Evolutionary conservation across 2,113 vertebrate species (phyloP).

Genomic region (Oryzias javanicus): DNA sequence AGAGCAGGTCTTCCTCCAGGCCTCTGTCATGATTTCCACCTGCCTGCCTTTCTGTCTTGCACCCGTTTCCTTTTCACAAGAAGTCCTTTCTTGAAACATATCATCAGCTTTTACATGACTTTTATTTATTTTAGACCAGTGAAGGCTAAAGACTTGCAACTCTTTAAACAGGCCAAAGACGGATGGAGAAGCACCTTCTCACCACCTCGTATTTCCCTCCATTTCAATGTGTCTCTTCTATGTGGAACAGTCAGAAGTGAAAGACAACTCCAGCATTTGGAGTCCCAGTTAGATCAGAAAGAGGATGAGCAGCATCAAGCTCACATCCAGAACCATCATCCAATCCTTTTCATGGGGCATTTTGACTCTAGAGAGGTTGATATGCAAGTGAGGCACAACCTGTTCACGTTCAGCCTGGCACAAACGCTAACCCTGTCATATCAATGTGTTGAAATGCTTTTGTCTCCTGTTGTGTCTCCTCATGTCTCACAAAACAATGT

Average conservation of each 20-base stretch:
- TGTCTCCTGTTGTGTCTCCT: no score
- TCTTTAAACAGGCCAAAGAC: slow-evolving; percentile 60
- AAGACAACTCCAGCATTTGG: slow-evolving; percentile 39
- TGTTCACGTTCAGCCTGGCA: no score
- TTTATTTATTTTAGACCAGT: slow-evolving; percentile 14
- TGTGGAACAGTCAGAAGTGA: slow-evolving; percentile 21
- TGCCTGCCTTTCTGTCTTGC: slow-evolving; percentile 1
- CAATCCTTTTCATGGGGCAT: no score
- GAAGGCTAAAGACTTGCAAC: slow-evolving; percentile 16
- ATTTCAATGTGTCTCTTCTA: slow-evolving; percentile 12
- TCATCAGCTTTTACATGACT: slow-evolving; percentile 17
- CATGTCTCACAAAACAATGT: no score
- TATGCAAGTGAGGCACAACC: no score
- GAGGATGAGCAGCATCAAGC: no score
- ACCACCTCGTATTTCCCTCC: slow-evolving; percentile 12
- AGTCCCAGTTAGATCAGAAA: slow-evolving; percentile 5
- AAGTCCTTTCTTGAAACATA: slow-evolving; percentile 2
- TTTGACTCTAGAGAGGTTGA: no score
- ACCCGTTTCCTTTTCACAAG: slow-evolving; percentile 6
- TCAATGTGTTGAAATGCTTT: no score
- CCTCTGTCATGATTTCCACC: slow-evolving; percentile 13
- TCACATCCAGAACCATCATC: no score
- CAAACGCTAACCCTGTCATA: no score
- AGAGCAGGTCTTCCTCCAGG: slow-evolving; percentile 8
- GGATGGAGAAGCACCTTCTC: slow-evolving; percentile 18